These are phyloP conservation scores for Orthochromis indermauri DNA, from an alignment of 2,113 vertebrate species.

Conservation along the genomic window DNA sequence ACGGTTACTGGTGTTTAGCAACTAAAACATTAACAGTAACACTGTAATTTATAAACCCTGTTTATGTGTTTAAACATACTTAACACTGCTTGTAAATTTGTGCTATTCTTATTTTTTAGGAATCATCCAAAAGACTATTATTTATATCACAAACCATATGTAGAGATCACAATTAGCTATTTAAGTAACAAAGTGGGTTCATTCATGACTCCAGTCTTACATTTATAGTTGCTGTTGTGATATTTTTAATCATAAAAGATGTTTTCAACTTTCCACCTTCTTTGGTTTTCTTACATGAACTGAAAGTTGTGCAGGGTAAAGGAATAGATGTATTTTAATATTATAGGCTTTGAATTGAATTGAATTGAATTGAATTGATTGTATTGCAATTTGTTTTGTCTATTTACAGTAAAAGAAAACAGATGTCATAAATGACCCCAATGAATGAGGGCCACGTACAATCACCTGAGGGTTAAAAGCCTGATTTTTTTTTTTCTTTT, in stretches of 20 bases:
- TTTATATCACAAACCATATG: not conserved
- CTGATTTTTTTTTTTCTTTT: not conserved
- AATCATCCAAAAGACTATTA: not conserved
- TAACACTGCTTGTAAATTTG: not conserved
- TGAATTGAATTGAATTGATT: not conserved
- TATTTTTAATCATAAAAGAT: not conserved
- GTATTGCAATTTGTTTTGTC: rapidly evolving
- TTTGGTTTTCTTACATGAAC: not conserved
- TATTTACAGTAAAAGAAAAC: not conserved
- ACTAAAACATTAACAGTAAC: not conserved
- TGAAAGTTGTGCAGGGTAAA: not conserved
- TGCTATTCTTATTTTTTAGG: not conserved
- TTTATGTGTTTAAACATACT: not conserved
- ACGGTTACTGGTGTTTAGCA: not conserved
- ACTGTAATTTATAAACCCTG: not conserved
- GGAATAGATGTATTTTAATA: not conserved
- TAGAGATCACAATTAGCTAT: not conserved
- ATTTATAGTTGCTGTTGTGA: not conserved
- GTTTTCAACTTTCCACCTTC: not conserved
- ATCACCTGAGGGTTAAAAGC: not conserved
- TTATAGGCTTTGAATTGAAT: not conserved
- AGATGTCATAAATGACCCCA: not conserved
- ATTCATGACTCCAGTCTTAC: not conserved
- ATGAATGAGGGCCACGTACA: not conserved
- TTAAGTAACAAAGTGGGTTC: not conserved